phyloP scores from a whole-genome alignment of 2,797 vertebrate genomes.

The Pangasius macronema region DNA sequence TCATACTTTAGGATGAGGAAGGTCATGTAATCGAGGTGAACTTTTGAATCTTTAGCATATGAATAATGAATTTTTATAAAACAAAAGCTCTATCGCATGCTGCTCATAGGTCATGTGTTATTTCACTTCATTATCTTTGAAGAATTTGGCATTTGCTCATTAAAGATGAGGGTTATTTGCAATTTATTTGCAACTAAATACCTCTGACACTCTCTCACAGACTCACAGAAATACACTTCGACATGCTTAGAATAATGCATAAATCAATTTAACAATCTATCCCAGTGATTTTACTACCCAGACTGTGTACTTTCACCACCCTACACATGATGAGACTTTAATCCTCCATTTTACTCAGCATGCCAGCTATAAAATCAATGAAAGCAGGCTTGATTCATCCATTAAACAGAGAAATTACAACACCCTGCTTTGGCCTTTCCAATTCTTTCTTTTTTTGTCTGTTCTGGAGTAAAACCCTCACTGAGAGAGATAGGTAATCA shows the following conservation, averaged over 20 bases:
- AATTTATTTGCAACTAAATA: neutral
- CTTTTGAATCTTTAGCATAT: neutral
- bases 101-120: neutral
- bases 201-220: neutral
- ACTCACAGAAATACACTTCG: neutral
- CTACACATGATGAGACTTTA: neutral
- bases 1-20: neutral
- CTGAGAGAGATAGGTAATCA: neutral
- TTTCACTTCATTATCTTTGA: neutral
- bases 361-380: constrained; percentile 18
- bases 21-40: neutral
- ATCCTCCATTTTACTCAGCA: neutral
- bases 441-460: neutral
- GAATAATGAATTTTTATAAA: neutral
- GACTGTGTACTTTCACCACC: neutral
- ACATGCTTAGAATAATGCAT: neutral
- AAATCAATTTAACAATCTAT: neutral
- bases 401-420: constrained; percentile 19
- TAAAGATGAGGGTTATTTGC: neutral
- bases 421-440: neutral
- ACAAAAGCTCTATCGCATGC: neutral
- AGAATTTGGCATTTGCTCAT: neutral
- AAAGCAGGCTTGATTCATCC: neutral
- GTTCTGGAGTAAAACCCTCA: neutral
- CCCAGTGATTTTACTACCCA: neutral